Evolutionary conservation across 2,113 vertebrate genomes (phyloP).

Genomic region (Notechis scutatus): DNA sequence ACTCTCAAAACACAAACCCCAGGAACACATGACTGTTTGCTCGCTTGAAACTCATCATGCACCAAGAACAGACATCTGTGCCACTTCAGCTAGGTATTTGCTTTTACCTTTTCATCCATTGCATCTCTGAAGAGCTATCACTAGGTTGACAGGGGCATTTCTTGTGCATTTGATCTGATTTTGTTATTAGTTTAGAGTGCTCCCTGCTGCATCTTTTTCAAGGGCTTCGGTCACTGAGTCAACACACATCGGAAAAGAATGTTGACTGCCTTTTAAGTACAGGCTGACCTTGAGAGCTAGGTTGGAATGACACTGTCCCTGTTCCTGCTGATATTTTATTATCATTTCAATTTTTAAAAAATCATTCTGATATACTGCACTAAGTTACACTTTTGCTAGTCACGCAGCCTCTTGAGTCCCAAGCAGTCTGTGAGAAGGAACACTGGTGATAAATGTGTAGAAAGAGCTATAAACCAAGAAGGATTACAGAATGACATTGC

Average conservation of each 20-base stretch:
- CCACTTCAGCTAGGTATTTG: neutral
- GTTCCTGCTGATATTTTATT: constrained; percentile 10
- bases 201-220: neutral
- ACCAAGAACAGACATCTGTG: neutral
- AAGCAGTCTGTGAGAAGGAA: constrained; percentile 36
- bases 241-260: constrained; percentile 20
- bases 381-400: constrained; percentile 26
- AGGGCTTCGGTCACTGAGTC: neutral
- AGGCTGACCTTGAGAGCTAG: neutral
- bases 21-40: neutral
- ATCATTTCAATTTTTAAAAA: constrained; percentile 38
- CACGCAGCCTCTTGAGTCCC: constrained; percentile 18
- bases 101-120: neutral
- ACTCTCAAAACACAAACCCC: neutral
- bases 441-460: constrained; percentile 24
- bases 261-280: constrained; percentile 3
- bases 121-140: neutral
- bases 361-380: constrained; percentile 17
- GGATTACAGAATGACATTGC: neutral
- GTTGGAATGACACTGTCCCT: constrained; percentile 26
- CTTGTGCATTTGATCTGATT: neutral
- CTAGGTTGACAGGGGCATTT: neutral
- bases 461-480: neutral
- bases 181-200: neutral
- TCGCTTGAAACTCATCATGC: neutral